phyloP scores from a whole-genome alignment of 1,140 invertebrate species.

The Pachyrhynchus sulphureomaculatus region DNA sequence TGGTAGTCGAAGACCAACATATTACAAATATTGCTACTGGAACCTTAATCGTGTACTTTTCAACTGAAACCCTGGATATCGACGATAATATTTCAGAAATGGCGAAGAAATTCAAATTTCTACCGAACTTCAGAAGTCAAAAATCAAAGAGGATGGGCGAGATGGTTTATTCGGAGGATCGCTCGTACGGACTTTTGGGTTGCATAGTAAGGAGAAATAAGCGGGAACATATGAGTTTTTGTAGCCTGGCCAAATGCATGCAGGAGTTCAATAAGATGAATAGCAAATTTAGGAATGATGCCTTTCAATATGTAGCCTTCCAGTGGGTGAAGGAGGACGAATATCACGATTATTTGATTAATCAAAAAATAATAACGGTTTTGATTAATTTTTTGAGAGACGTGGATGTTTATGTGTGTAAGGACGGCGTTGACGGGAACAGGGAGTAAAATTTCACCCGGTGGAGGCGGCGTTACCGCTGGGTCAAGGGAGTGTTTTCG shows the following conservation, averaged over 20 bases:
- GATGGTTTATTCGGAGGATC: conserved; percentile 12
- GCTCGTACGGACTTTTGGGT: conserved; percentile 34
- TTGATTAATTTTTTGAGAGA: conserved; percentile 32
- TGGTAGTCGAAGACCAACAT: conserved; percentile 20
- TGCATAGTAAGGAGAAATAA: conserved; percentile 37
- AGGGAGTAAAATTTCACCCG: no score
- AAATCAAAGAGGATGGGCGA: conserved; percentile 11
- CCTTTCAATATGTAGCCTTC: conserved; percentile 33
- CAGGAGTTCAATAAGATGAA: conserved; percentile 34
- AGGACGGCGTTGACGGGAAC: neutral
- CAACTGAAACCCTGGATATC: conserved; percentile 30
- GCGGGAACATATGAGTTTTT: conserved; percentile 31
- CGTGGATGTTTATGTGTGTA: conserved; percentile 33
- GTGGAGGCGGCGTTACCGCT: no score
- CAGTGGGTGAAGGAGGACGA: conserved; percentile 28
- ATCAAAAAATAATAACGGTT: conserved; percentile 38
- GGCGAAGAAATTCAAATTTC: conserved; percentile 38
- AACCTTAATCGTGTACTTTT: conserved; percentile 43
- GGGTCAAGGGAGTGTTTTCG: no score
- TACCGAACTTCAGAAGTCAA: conserved; percentile 11
- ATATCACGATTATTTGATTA: conserved; percentile 28
- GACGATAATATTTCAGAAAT: conserved; percentile 38
- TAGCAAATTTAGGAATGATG: conserved; percentile 8
- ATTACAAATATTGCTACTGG: conserved; percentile 35
- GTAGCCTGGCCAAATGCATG: conserved; percentile 33